phyloP scores from a whole-genome alignment of 2,797 vertebrate species.

The Pseudotriccus pelzelni region DNA sequence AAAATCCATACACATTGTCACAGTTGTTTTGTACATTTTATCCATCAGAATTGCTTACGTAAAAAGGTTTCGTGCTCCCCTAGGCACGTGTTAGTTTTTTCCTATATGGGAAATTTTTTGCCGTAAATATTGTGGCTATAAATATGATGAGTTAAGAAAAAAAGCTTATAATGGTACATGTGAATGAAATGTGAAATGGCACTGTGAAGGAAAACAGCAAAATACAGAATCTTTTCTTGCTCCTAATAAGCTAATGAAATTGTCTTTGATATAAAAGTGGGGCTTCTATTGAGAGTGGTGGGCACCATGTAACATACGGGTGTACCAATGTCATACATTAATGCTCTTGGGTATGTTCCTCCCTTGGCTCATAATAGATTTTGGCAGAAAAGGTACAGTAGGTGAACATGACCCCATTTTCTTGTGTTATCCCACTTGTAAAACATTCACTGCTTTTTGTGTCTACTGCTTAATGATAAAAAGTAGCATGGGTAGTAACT shows the following conservation, averaged over 20 bases:
- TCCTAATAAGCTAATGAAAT: neutral
- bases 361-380: neutral
- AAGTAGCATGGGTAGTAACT: neutral
- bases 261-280: neutral
- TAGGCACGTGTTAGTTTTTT: neutral
- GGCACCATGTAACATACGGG: neutral
- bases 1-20: neutral
- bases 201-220: neutral
- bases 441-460: neutral
- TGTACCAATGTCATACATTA: neutral
- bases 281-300: neutral
- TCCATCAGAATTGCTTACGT: neutral
- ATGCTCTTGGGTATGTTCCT: neutral
- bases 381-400: neutral
- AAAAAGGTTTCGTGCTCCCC: neutral
- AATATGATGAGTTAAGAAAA: neutral
- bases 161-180: neutral
- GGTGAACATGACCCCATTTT: neutral
- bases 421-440: neutral
- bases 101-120: neutral
- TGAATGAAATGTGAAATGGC: too few species aligned
- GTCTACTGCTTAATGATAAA: neutral
- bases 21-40: neutral
- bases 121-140: neutral
- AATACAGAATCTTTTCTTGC: neutral